Evolutionary conservation across 2,113 vertebrate genomes (phyloP).

Genomic region (Alligator sinensis): DNA sequence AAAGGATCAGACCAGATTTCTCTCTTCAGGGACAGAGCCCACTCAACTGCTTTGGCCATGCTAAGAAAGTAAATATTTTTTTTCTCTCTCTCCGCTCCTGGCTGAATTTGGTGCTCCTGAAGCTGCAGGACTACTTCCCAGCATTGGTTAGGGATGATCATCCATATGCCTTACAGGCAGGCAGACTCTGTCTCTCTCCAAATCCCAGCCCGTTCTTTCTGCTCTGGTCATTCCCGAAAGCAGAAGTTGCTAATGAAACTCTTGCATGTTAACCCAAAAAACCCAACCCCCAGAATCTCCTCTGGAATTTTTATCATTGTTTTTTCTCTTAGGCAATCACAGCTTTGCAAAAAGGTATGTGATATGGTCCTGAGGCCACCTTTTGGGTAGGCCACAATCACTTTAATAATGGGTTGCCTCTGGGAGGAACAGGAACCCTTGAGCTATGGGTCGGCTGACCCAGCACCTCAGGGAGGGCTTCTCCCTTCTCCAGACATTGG

Average conservation of each 20-base stretch:
- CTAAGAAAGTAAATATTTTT: slow-evolving; percentile 29
- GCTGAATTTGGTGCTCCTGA: background rate
- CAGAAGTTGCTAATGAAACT: background rate
- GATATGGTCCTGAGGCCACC: background rate
- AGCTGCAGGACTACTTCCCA: background rate
- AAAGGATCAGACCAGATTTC: background rate
- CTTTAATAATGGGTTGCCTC: background rate
- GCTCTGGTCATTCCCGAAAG: background rate
- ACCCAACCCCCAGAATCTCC: accelerated
- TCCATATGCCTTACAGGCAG: background rate
- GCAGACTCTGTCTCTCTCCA: background rate
- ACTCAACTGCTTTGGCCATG: slow-evolving; percentile 8
- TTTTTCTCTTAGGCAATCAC: background rate
- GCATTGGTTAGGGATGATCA: background rate
- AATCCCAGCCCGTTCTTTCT: background rate
- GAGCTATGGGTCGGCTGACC: background rate
- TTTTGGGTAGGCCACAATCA: background rate
- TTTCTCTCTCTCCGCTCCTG: slow-evolving; percentile 10
- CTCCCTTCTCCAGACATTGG: background rate
- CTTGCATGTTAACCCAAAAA: background rate
- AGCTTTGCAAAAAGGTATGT: accelerated
- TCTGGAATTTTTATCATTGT: accelerated
- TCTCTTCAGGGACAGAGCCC: background rate
- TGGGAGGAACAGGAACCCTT: background rate
- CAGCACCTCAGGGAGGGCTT: background rate